Evolutionary conservation across 2,113 vertebrate genomes (phyloP).

Genomic region (Smithornis capensis): DNA sequence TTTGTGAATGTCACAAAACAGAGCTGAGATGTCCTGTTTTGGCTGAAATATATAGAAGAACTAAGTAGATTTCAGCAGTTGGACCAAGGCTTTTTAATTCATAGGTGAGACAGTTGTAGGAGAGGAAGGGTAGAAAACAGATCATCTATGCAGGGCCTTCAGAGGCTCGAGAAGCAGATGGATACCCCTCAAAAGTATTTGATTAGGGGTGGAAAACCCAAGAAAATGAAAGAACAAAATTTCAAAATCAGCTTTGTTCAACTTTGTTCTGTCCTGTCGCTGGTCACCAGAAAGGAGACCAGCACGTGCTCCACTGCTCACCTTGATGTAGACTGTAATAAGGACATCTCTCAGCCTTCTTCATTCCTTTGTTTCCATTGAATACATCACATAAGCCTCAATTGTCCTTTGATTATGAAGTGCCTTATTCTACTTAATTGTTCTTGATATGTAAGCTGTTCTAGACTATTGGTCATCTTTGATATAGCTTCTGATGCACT

Average conservation of each 20-base stretch:
- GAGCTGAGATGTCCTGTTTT: not conserved
- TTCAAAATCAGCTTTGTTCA: not conserved
- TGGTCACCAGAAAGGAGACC: not conserved
- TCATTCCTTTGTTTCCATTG: not conserved
- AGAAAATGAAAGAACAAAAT: not conserved
- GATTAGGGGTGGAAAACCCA: not conserved
- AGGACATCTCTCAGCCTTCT: not conserved
- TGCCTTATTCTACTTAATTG: not conserved
- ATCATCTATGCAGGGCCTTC: not conserved
- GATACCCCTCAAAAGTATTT: not conserved
- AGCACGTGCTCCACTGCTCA: rapidly evolving
- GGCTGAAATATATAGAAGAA: not conserved
- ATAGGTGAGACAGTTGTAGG: not conserved
- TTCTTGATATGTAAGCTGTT: not conserved
- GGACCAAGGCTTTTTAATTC: not conserved
- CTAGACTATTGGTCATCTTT: not conserved
- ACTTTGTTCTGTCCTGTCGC: rapidly evolving
- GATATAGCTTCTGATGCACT: not conserved
- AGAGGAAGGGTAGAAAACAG: not conserved
- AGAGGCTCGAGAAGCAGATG: not conserved
- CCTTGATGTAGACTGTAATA: not conserved
- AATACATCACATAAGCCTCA: not conserved
- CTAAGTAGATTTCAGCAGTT: not conserved
- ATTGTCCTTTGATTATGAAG: not conserved
- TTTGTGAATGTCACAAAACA: not conserved